Conservation (phyloP, 2,113 vertebrate species). For the Mustelus asterias region DNA sequence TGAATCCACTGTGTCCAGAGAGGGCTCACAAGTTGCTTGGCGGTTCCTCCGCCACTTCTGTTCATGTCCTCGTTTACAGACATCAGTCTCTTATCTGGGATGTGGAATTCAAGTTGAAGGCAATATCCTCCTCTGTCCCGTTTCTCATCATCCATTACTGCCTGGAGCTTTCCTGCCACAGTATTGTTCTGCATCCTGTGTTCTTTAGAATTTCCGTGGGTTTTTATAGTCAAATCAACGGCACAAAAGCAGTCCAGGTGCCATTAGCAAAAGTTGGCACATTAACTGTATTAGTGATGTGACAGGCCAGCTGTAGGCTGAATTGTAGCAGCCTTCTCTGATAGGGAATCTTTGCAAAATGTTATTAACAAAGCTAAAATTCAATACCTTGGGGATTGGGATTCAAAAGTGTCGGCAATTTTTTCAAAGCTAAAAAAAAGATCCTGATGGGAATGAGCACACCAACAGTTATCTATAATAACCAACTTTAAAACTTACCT, state of each 20-base stretch:
- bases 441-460: not conserved
- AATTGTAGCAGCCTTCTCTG: not conserved
- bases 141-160: not conserved
- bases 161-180: not conserved
- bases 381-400: not conserved
- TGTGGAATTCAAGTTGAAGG: not conserved
- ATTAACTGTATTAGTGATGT: not conserved
- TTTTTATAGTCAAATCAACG: not conserved
- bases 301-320: not conserved
- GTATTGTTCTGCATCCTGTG: not conserved
- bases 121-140: not conserved
- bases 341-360: not conserved
- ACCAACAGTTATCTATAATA: not conserved
- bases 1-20: not conserved
- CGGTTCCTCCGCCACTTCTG: not conserved
- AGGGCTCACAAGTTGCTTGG: not conserved
- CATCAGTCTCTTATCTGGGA: not conserved
- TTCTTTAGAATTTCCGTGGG: not conserved
- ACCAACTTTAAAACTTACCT: slow-evolving; percentile 12
- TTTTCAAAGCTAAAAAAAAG: not conserved
- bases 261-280: not conserved
- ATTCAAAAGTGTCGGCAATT: not conserved
- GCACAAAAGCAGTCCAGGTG: not conserved
- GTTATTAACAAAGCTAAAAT: not conserved
- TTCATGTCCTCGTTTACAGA: not conserved